Percentiles rank a stretch among this genome's conserved stretches.
These are phyloP conservation scores for Agrochola litura DNA, from an alignment of 2,888 invertebrate species.

Conservation along the genomic window DNA sequence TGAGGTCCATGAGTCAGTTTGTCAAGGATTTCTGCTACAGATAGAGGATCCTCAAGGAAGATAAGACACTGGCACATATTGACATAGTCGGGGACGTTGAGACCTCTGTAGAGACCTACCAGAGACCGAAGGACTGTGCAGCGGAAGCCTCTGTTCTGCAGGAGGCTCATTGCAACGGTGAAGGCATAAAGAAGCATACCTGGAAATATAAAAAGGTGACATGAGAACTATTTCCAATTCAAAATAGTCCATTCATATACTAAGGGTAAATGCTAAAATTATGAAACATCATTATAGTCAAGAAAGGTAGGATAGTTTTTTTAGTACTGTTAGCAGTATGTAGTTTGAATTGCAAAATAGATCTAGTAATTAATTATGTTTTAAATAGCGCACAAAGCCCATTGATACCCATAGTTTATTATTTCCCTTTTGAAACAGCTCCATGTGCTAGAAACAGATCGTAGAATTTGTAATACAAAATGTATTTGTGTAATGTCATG, in stretches of 20 bases:
- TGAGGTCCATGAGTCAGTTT: constrained; percentile 95
- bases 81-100: constrained; percentile 98
- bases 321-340: not conserved
- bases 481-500: constrained; percentile 12
- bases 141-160: constrained; percentile 98
- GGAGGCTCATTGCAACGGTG: constrained; percentile 98
- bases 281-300: not conserved
- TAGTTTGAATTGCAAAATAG: not conserved
- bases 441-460: not conserved
- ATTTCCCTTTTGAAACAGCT: not conserved
- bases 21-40: constrained; percentile 98
- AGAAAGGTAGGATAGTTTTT: not conserved
- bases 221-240: not conserved
- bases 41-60: constrained; percentile 97
- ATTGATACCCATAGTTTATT: not conserved
- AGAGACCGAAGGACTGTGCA: constrained; percentile 97
- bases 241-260: not conserved
- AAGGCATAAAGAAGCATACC: constrained; percentile 98
- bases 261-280: no score
- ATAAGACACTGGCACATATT: constrained; percentile 99
- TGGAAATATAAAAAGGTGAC: constrained; percentile 70
- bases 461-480: not conserved
- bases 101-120: constrained; percentile 96
- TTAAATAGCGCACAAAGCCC: not conserved
- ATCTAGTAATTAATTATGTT: not conserved